Conservation (phyloP, 1,140 invertebrate species). For the Hyposmocoma kahamanoa region DNA sequence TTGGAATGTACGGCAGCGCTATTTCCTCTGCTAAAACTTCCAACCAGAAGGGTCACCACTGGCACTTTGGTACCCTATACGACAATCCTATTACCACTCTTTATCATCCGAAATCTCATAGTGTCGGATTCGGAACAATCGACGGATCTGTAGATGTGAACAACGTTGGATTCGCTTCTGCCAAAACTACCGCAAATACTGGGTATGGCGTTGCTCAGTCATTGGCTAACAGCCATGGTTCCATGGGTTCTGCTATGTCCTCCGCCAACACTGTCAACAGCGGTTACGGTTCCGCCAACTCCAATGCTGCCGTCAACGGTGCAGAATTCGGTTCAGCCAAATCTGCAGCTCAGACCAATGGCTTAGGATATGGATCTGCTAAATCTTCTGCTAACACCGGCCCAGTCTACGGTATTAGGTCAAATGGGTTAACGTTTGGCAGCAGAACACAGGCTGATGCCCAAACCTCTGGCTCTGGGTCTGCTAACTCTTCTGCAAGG, state of each 20-base stretch:
- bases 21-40: slow-evolving; percentile 25
- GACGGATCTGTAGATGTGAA: too few relatives aligned
- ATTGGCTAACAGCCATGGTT: slow-evolving; percentile 26
- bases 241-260: slow-evolving; percentile 33
- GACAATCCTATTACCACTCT: slow-evolving; percentile 22
- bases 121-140: too few relatives aligned
- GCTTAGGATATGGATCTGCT: slow-evolving; percentile 15
- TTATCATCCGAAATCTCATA: too few relatives aligned
- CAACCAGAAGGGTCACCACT: slow-evolving; percentile 26
- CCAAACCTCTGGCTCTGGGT: slow-evolving; percentile 37
- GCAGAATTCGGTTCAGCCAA: slow-evolving; percentile 11
- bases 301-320: slow-evolving; percentile 20
- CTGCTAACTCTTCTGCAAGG: slow-evolving; percentile 36
- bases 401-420: slow-evolving; percentile 20
- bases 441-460: slow-evolving; percentile 36
- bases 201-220: slow-evolving; percentile 2
- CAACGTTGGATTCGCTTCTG: slow-evolving; percentile 6
- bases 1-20: slow-evolving; percentile 14
- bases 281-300: slow-evolving; percentile 13
- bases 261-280: slow-evolving; percentile 29
- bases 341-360: slow-evolving; percentile 15
- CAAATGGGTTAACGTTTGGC: slow-evolving; percentile 26
- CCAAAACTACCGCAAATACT: slow-evolving; percentile 12
- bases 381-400: slow-evolving; percentile 23
- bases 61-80: slow-evolving; percentile 48